Evolutionary conservation across 2,113 vertebrate genomes (phyloP), one percentile per base, ranked within the genome.

Genomic region (Phylloscopus trochiloides): DNA sequence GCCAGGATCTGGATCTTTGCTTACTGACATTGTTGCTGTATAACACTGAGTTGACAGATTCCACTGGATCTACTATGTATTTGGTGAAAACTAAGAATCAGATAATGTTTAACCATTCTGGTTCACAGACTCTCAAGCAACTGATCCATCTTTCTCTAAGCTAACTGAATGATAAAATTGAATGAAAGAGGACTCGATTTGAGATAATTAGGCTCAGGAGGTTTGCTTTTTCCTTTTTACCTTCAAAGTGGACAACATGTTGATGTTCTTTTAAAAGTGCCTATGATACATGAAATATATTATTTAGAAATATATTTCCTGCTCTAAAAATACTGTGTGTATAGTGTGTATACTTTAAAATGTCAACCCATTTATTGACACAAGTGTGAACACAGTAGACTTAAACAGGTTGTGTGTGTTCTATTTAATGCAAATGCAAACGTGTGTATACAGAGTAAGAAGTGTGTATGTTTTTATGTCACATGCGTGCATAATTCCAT

Each of bases 201-300:
- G 63, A 94, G 82, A 72, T 97, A 97, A 97, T 85, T 97, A 21
- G 86, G 28, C 93, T 96, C 86, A n/a, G 54, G 94, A 97, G 94
- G 22, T 38, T 93, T 92, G 20, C 47, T 84, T 72, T 89, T 47
- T 45, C 17, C 51, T 72, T 72, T 88, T 32, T n/a, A 16, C 15
- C 15, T 34, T 24, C 13, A 2, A 43, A 94, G 67, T 92, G 84
- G 87, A 86, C 72, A 83, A 90, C 26, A n/a, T 79, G 29, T 93
- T 97, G 86, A 78, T 86, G 28, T 78, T 94, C 75, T 96, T 62
- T 55, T 94, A 83, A 94, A 89, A 94, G 55, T 55, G 15, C 82
- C 96, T 92, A 88, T 62, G 78, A 90, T 79, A 74, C 45, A 32
- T 85, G 18, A 55, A 90, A 85, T 80, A 76, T 67, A 36, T 36